A percentile compares a stretch with the other conserved stretches of the same genome.
These are phyloP conservation scores for Myodes glareolus DNA, from an alignment of 2,113 vertebrate species.

Conservation along the genomic window DNA sequence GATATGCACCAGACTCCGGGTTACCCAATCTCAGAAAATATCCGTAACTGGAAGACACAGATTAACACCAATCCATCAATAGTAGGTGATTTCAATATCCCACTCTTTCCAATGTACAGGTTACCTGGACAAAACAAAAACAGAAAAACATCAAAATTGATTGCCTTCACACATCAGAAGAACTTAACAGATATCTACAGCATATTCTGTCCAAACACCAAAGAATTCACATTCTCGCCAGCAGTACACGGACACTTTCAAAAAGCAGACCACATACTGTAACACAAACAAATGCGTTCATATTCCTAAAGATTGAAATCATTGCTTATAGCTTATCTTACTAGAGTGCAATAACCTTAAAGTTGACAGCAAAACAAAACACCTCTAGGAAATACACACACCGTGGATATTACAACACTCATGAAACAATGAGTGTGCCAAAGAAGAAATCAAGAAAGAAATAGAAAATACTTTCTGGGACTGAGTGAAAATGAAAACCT, in stretches of 20 bases:
- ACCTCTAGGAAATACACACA: background rate
- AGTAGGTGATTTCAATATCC: background rate
- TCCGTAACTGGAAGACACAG: background rate
- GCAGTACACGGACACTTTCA: background rate
- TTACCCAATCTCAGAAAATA: background rate
- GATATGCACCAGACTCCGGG: background rate
- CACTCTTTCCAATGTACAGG: background rate
- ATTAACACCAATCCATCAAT: background rate
- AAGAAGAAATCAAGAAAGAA: background rate
- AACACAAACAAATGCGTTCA: background rate
- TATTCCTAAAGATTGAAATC: background rate
- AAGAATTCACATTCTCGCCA: background rate
- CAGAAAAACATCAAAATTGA: background rate
- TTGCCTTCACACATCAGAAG: background rate
- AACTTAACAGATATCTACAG: background rate
- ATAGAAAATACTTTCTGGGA: background rate
- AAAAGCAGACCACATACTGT: background rate
- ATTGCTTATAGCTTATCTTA: background rate
- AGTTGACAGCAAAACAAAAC: background rate
- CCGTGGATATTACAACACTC: background rate
- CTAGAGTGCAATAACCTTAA: background rate
- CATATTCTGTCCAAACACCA: background rate
- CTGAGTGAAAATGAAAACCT: background rate
- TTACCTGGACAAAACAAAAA: background rate
- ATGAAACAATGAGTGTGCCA: background rate